A percentile compares a stretch with the other conserved stretches of the same genome.
Evolutionary conservation across 2,888 invertebrate genomes (phyloP).

Genomic region (Glaucopsyche alexis): DNA sequence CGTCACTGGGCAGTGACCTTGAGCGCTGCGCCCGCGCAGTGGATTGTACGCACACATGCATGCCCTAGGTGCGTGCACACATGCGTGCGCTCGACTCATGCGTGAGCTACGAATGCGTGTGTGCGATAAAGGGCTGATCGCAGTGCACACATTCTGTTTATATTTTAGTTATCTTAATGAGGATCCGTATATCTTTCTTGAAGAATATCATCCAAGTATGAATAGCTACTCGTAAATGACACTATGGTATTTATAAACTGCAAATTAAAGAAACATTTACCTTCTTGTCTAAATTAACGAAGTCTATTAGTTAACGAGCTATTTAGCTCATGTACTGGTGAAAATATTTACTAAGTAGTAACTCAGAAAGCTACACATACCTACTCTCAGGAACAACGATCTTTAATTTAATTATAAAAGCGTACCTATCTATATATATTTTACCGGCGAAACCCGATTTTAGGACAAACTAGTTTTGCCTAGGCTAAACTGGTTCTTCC

Average conservation of each 20-base stretch:
- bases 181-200: constrained; percentile 23
- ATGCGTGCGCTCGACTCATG: constrained; percentile 42
- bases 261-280: not conserved
- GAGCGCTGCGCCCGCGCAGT: constrained; percentile 60
- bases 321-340: not conserved
- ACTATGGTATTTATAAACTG: no score
- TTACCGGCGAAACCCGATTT: no score
- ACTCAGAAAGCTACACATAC: no score
- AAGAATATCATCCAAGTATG: not conserved
- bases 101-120: constrained; percentile 1
- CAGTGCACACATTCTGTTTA: constrained; percentile 35
- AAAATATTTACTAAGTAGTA: not conserved
- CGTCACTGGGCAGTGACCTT: constrained; percentile 72
- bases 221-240: not conserved
- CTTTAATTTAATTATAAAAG: no score
- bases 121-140: constrained; percentile 44
- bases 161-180: constrained; percentile 23
- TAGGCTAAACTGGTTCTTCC: no score
- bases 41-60: constrained; percentile 55
- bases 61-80: constrained; percentile 33
- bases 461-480: no score
- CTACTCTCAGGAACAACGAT: no score
- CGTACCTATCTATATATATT: no score
- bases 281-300: not conserved
- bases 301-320: not conserved